phyloP scores from a whole-genome alignment of 1,140 invertebrate genomes.

The Nasonia giraulti region DNA sequence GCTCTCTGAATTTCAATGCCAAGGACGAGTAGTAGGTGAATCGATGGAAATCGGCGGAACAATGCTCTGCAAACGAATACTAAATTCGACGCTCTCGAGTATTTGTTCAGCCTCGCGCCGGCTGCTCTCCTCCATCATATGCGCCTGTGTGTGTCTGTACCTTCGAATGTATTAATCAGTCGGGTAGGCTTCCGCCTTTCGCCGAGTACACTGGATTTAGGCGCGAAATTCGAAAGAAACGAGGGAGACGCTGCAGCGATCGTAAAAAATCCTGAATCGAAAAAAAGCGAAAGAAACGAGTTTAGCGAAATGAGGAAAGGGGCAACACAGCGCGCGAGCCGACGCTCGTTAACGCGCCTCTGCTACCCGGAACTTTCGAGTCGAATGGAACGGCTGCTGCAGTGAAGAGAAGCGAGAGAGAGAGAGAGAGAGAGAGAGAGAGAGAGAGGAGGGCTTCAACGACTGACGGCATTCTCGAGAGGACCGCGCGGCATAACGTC shows the following conservation, averaged over 20 bases:
- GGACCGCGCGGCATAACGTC: slow-evolving; percentile 27
- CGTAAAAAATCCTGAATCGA: too few species aligned
- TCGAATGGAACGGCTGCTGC: neutral
- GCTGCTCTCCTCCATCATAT: neutral
- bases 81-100: slow-evolving; percentile 20
- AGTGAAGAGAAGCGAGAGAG: neutral
- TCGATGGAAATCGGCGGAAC: slow-evolving; percentile 33
- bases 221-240: neutral
- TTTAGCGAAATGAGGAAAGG: slow-evolving; percentile 33
- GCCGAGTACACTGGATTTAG: neutral
- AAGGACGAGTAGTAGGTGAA: slow-evolving; percentile 22
- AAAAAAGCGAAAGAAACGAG: neutral
- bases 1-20: slow-evolving; percentile 33
- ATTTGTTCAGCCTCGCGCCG: slow-evolving; percentile 21
- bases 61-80: slow-evolving; percentile 33
- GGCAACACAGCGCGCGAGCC: neutral
- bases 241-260: neutral
- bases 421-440: neutral
- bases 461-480: slow-evolving; percentile 8
- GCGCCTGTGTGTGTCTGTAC: neutral
- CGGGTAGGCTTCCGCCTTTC: neutral
- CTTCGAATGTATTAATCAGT: neutral
- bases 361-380: slow-evolving; percentile 14
- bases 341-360: slow-evolving; percentile 38
- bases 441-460: slow-evolving; percentile 11